A percentile compares a stretch with the other conserved stretches of the same genome.
These are phyloP conservation scores for Danionella cerebrum DNA, from an alignment of 2,113 vertebrate species.

Conservation along the genomic window DNA sequence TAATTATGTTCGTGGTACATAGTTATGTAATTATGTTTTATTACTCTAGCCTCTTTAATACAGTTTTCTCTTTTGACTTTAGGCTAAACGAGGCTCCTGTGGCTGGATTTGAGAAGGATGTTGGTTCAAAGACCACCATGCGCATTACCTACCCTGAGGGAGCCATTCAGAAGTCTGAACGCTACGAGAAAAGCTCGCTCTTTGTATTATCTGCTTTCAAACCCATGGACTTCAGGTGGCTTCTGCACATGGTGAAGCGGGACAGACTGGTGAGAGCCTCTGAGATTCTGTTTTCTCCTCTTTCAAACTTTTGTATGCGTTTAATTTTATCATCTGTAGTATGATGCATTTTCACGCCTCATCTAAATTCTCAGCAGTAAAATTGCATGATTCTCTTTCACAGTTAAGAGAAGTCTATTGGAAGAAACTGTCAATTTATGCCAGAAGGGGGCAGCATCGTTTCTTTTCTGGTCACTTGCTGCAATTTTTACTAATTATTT, in stretches of 20 bases:
- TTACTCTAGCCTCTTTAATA: background rate
- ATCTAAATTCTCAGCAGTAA: too few species aligned
- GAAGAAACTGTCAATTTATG: background rate
- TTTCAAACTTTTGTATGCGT: too few species aligned
- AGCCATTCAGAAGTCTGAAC: constrained; percentile 84
- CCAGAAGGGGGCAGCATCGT: constrained; percentile 40
- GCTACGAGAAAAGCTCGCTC: constrained; percentile 87
- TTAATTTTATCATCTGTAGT: too few species aligned
- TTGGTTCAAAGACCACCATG: constrained; percentile 91
- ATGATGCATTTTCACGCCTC: too few species aligned
- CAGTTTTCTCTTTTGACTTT: constrained; percentile 28
- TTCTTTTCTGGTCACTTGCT: background rate
- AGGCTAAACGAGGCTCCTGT: constrained; percentile 93
- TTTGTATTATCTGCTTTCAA: constrained; percentile 97
- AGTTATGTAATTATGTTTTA: too few species aligned
- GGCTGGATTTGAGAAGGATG: constrained; percentile 82
- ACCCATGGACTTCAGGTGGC: constrained; percentile 94
- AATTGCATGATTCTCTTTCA: too few species aligned
- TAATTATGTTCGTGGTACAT: too few species aligned
- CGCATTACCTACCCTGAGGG: constrained; percentile 98
- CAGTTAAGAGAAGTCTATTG: too few species aligned
- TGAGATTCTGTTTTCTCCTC: background rate
- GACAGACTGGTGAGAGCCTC: constrained; percentile 85
- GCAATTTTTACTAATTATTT: too few species aligned
- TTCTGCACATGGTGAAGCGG: constrained; percentile 91